Conservation (phyloP, 2,113 vertebrate species). For the Tinamus guttatus region DNA sequence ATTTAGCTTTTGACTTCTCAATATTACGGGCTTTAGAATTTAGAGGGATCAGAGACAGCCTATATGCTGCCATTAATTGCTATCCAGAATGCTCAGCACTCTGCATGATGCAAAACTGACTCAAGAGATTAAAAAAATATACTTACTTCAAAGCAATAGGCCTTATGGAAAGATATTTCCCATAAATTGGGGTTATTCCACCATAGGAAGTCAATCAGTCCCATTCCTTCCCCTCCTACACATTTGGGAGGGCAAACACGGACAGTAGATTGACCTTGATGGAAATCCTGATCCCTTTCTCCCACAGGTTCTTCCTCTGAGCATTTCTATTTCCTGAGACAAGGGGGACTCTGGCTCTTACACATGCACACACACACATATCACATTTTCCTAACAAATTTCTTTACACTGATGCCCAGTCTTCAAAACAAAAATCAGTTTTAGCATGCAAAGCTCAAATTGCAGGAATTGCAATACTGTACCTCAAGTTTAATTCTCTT, state of each 20-base stretch:
- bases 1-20: neutral
- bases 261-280: neutral
- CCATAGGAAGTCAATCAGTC: slow-evolving; percentile 3
- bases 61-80: neutral
- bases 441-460: slow-evolving; percentile 21
- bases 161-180: neutral
- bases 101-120: neutral
- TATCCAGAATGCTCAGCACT: neutral
- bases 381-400: slow-evolving; percentile 31
- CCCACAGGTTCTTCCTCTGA: slow-evolving; percentile 8
- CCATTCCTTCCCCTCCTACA: slow-evolving; percentile 26
- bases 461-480: slow-evolving; percentile 30
- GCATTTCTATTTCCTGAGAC: neutral
- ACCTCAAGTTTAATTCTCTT: slow-evolving; percentile 98
- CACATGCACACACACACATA: neutral
- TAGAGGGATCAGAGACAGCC: neutral
- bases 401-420: neutral
- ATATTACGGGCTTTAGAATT: rapidly evolving
- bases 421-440: slow-evolving; percentile 23
- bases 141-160: neutral
- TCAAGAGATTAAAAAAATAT: neutral
- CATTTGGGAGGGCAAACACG: neutral
- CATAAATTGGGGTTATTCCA: neutral
- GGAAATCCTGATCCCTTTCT: slow-evolving; percentile 53
- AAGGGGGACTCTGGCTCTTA: neutral